phyloP scores from a whole-genome alignment of 2,113 vertebrate species.

The Gambusia affinis region DNA sequence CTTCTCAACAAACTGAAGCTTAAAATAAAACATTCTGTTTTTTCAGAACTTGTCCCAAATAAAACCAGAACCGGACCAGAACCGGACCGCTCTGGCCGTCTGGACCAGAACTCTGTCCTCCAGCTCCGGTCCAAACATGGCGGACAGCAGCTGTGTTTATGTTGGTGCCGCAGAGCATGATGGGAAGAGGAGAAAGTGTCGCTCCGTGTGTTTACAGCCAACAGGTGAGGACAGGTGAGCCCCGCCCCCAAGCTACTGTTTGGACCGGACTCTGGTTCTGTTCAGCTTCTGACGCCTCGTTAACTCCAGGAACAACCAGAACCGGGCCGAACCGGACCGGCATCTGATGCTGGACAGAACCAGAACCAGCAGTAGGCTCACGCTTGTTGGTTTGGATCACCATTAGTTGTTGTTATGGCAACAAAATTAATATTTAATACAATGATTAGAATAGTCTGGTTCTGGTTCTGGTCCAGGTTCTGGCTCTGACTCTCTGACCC shows the following conservation, averaged over 20 bases:
- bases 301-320: conserved; percentile 26
- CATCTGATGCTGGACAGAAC: no score
- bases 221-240: conserved; percentile 50
- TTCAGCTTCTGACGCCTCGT: conserved; percentile 51
- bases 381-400: no score
- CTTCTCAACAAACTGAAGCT: no score
- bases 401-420: no score
- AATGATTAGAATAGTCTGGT: no score
- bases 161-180: not conserved
- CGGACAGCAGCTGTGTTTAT: not conserved
- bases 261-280: conserved; percentile 52
- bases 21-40: not conserved
- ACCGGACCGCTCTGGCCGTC: not conserved
- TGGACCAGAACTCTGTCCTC: not conserved
- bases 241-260: conserved; percentile 58
- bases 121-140: no score
- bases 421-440: no score
- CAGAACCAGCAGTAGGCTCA: no score
- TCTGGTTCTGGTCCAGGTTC: no score
- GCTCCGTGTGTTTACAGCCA: conserved; percentile 52
- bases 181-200: conserved; percentile 55
- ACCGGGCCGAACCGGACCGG: not conserved
- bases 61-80: no score
- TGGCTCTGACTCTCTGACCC: not conserved
- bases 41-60: no score